Base-by-base conservation (phyloP, 2,113 vertebrate genomes). In the Genyomyrus donnyi region DNA sequence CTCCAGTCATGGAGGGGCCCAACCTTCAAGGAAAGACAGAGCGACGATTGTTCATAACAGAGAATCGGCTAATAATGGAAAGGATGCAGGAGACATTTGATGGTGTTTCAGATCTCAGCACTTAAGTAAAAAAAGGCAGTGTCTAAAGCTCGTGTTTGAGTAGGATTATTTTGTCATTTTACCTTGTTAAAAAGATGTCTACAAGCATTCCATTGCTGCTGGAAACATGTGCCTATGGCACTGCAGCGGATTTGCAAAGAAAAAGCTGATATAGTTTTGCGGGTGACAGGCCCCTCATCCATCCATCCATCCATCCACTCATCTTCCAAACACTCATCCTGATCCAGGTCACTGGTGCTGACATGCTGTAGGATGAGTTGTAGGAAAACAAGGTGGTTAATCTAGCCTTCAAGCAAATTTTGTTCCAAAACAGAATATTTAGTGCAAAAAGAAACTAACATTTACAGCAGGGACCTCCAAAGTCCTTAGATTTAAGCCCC, bases 1-100 rank as follows among this genome's bases (percentile, higher is more conserved):
- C 77, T 89, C 89, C 87, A 92, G 77, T 8, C 85, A 3, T 49
- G n/a, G 42, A 52, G 15, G 24, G 74, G 70, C 49, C 50, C 31
- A 84, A 56, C 88, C 74, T 53, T 83, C 88, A 53, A 80, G 19
- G 19, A 10, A 24, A 46, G 24, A 35, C 66, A 80, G 35, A 89
- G 21, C 58, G 6, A 39, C 17, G 31, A 42, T 53, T 39, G 27
- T 87, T 87, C 85, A 17, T 56, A 35, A 87, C 27, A 7, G 50
- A 35, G 50, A 53, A 53, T 53, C 50, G 17, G 27, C 27, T 87
- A 53, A 53, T 53, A 53, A 53, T 53, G n/a, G 27, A 53, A 31
- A 52, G 27, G 49, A 53, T n/a, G 45, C 74, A n/a, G 49, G 74
- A 42, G 13, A 6, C 88, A 53, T 35, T 39, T 39, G 15, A 42